Evolutionary conservation across 1,140 invertebrate species (phyloP), one percentile per base, ranked within the genome.

Genomic region (Camponotus floridanus): DNA sequence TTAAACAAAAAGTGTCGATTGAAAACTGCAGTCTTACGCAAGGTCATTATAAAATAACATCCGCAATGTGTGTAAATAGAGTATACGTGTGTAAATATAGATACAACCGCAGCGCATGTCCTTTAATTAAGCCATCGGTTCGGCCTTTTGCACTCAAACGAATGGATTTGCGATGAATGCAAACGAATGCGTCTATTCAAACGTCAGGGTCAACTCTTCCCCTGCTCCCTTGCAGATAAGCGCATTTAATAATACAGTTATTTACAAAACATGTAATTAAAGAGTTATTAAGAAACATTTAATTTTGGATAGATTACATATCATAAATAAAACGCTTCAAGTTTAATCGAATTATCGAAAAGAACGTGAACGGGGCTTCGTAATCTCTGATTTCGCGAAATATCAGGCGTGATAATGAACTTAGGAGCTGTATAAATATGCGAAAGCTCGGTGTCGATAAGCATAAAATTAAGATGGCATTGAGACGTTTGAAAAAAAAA

Each of bases 71-170:
- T 39, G 18, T 68, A 68, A 39, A 80, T 57, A 42, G 42, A 31
- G 51, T 42, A 7, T 13, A 57, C 18, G 11, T 6, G 5, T 65
- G 45, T 26, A 51, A 79, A 79, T 36, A 65, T 13, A 36, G 42
- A 76, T 6, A 64, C 1, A 33, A 21, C 7, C 9, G 39, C 48
- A 3, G 4, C 31, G 61, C 3, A n/a, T 21, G 13, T 55, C 45
- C 15, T 79, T 80, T 80, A 55, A 80, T 80, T 55, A 57, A 80
- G 48, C 36, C 45, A 55, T 67, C 59, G 62, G 55, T 79, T 79
- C 51, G 68, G 55, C 18, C 21, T 21, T 67, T 51, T 51, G 68
- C 45, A 48, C 48, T 55, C 64, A 39, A 80, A 68, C 45, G n/a
- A 67, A 2, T 39, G 39, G 33, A 80, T 55, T 68, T 18, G 15